A percentile compares a stretch with the other conserved stretches of the same genome.
Conservation (phyloP, 2,888 invertebrate genomes). For the Osmoderma eremita region DNA sequence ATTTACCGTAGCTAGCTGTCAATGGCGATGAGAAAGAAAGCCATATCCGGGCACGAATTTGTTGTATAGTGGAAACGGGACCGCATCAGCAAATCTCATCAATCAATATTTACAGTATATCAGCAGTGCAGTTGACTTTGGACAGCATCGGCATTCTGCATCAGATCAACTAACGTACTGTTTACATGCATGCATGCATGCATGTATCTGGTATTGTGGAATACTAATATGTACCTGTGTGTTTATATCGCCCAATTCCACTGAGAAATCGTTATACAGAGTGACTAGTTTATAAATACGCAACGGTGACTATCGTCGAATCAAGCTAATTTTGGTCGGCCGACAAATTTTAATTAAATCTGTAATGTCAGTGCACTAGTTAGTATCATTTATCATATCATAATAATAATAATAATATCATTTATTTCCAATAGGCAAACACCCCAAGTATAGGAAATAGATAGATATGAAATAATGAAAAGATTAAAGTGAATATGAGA, state of each 20-base stretch:
- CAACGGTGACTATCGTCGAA: too few species aligned
- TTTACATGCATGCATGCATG: slow-evolving; percentile 15
- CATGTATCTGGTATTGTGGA: not conserved
- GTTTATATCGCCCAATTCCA: slow-evolving; percentile 1
- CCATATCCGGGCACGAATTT: not conserved
- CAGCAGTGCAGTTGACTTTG: slow-evolving; percentile 32
- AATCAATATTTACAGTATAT: slow-evolving; percentile 29
- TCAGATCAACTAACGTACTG: slow-evolving; percentile 11
- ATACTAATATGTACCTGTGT: slow-evolving; percentile 6
- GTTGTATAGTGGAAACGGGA: slow-evolving; percentile 9
- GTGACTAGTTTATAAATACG: not conserved
- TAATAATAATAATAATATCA: too few species aligned
- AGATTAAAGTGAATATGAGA: too few species aligned
- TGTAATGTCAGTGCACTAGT: too few species aligned
- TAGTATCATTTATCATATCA: too few species aligned
- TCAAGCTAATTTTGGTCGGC: slow-evolving; percentile 5
- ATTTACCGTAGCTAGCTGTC: too few species aligned
- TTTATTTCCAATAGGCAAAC: too few species aligned
- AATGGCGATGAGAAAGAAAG: slow-evolving; percentile 7
- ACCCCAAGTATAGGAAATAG: too few species aligned
- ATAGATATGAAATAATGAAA: too few species aligned
- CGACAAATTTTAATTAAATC: not conserved
- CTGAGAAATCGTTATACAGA: not conserved
- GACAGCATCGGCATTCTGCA: slow-evolving; percentile 7
- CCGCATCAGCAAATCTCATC: slow-evolving; percentile 29